Conservation (phyloP, 2,888 invertebrate genomes). For the Euplexia lucipara region DNA sequence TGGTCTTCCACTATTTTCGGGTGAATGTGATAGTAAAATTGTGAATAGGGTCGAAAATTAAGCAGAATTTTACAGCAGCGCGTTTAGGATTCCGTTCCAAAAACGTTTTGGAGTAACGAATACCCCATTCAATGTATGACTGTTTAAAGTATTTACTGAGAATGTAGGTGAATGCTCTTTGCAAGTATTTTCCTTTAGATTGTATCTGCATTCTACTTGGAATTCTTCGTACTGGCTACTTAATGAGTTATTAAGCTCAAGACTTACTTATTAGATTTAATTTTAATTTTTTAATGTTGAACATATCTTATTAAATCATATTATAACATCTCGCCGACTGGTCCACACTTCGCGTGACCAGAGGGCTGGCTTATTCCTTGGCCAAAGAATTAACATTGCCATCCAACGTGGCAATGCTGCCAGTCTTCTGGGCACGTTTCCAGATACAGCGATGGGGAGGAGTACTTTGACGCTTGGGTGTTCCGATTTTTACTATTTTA, state of each 20-base stretch:
- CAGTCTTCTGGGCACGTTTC: no score
- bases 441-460: no score
- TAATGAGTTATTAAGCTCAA: neutral
- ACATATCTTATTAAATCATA: no score
- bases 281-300: neutral
- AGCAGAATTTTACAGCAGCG: neutral
- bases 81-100: neutral
- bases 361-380: no score
- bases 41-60: neutral
- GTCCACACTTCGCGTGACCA: no score
- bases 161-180: slow-evolving; percentile 36
- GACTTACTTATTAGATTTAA: neutral
- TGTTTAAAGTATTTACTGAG: slow-evolving; percentile 21
- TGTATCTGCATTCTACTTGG: slow-evolving; percentile 34
- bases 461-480: no score
- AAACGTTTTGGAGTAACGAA: neutral
- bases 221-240: slow-evolving; percentile 9
- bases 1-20: no score
- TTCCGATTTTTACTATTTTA: no score
- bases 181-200: slow-evolving; percentile 38
- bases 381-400: no score
- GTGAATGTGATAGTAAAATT: neutral
- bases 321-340: no score
- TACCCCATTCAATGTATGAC: slow-evolving; percentile 14
- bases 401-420: no score